phyloP scores from a whole-genome alignment of 1,140 invertebrate species.

The Bombus difficillimus region DNA sequence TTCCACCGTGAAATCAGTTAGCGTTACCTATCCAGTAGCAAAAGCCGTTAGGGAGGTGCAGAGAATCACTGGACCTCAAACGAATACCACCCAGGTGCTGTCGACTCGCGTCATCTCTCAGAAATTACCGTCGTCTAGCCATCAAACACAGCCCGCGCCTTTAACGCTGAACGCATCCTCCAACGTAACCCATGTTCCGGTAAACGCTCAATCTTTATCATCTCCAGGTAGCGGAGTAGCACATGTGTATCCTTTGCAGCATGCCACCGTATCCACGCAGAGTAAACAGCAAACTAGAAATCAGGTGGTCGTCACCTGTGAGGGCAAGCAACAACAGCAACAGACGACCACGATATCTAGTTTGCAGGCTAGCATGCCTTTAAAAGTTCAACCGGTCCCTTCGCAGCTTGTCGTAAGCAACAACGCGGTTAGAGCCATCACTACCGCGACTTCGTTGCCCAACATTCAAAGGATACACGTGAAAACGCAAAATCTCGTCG shows the following conservation, averaged over 20 bases:
- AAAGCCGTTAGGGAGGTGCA: conserved; percentile 58
- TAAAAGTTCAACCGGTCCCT: conserved; percentile 47
- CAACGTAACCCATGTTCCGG: conserved; percentile 49
- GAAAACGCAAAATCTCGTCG: conserved; percentile 56
- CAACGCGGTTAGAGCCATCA: conserved; percentile 58
- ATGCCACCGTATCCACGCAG: conserved; percentile 27
- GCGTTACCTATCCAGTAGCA: conserved; percentile 62
- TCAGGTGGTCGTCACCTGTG: conserved; percentile 34
- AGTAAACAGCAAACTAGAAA: conserved; percentile 43
- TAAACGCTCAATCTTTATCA: conserved; percentile 53
- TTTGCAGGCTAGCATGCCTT: conserved; percentile 35
- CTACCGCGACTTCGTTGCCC: conserved; percentile 49
- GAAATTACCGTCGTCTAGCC: conserved; percentile 47
- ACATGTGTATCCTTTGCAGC: conserved; percentile 50
- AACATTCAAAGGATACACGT: conserved; percentile 71
- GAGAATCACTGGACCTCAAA: conserved; percentile 59
- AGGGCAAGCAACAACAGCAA: conserved; percentile 29
- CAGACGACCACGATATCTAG: conserved; percentile 32
- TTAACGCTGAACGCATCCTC: conserved; percentile 33
- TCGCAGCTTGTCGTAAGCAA: conserved; percentile 56
- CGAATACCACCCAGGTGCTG: conserved; percentile 66
- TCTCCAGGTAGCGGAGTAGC: conserved; percentile 43
- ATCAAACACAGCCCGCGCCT: conserved; percentile 8
- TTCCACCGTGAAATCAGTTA: conserved; percentile 56
- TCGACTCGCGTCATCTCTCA: conserved; percentile 69